Evolutionary conservation across 2,113 vertebrate species (phyloP).

Genomic region (Poeciliopsis occidentalis): DNA sequence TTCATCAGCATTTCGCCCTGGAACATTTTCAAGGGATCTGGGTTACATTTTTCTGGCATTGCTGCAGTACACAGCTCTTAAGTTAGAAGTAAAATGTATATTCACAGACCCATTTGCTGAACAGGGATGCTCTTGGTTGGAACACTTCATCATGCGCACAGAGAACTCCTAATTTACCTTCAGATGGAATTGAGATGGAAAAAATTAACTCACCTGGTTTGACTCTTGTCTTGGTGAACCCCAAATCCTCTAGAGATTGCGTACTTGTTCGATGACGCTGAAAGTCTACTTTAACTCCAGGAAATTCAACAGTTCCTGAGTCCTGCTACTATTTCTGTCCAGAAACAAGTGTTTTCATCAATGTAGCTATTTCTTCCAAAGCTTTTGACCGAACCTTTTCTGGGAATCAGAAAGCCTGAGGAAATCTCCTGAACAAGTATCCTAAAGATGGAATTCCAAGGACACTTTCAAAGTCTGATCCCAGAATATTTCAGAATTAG

Average conservation of each 20-base stretch:
- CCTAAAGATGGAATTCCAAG: constrained; percentile 10
- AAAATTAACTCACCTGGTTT: constrained; percentile 42
- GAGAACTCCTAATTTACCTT: not conserved
- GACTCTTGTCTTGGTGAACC: constrained; percentile 6
- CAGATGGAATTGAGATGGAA: not conserved
- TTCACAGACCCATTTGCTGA: constrained; percentile 23
- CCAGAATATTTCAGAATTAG: not conserved
- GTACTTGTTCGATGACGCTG: not conserved
- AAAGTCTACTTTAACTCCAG: constrained; percentile 31
- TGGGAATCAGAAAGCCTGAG: constrained; percentile 14
- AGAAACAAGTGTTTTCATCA: constrained; percentile 42
- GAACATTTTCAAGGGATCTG: constrained; percentile 41
- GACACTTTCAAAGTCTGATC: not conserved
- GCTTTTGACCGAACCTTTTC: constrained; percentile 23
- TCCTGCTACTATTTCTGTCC: not conserved
- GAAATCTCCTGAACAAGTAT: constrained; percentile 24
- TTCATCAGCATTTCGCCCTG: constrained; percentile 44
- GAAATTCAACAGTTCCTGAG: constrained; percentile 6
- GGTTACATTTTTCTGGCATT: constrained; percentile 27
- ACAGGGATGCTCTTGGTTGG: not conserved
- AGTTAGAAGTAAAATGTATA: constrained; percentile 26
- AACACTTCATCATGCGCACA: not conserved
- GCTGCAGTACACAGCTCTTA: constrained; percentile 18
- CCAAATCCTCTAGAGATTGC: constrained; percentile 18
- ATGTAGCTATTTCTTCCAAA: not conserved